These are phyloP conservation scores for Turritopsis rubra DNA, from an alignment of 30 jellyfish, hydroid and myxozoan species.

Conservation along the genomic window DNA sequence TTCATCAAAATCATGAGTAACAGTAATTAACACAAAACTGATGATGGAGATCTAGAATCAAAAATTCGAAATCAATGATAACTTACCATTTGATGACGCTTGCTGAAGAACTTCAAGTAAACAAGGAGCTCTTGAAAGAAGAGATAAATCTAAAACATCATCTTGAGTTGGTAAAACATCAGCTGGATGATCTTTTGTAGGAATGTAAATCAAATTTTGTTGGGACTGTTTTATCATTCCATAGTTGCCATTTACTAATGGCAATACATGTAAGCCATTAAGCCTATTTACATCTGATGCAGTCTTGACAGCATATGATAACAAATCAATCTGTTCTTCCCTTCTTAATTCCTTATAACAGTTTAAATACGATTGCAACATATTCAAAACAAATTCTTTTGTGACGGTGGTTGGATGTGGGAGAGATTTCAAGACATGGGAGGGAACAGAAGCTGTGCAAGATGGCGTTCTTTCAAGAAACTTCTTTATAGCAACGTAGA, in stretches of 20 bases:
- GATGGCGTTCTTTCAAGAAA: slow-evolving; percentile 5
- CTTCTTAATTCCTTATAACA: not conserved
- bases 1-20: too few relatives aligned
- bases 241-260: not conserved
- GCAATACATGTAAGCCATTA: not conserved
- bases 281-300: not conserved
- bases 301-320: not conserved
- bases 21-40: too few relatives aligned
- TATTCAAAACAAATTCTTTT: not conserved
- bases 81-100: not conserved
- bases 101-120: not conserved
- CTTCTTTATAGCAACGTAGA: slow-evolving; percentile 12
- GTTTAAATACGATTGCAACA: not conserved
- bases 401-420: not conserved
- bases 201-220: not conserved
- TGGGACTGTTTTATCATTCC: not conserved
- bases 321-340: not conserved
- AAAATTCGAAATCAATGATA: too few relatives aligned
- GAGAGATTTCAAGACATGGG: slow-evolving; percentile 25
- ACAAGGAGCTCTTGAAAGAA: not conserved
- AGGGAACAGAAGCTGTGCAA: slow-evolving; percentile 23
- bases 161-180: not conserved
- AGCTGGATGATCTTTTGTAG: slow-evolving; percentile 4
- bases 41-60: too few relatives aligned
- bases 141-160: not conserved